These are phyloP conservation scores for Andrena chrysosceles DNA, from an alignment of 2,888 invertebrate genomes.

Conservation along the genomic window DNA sequence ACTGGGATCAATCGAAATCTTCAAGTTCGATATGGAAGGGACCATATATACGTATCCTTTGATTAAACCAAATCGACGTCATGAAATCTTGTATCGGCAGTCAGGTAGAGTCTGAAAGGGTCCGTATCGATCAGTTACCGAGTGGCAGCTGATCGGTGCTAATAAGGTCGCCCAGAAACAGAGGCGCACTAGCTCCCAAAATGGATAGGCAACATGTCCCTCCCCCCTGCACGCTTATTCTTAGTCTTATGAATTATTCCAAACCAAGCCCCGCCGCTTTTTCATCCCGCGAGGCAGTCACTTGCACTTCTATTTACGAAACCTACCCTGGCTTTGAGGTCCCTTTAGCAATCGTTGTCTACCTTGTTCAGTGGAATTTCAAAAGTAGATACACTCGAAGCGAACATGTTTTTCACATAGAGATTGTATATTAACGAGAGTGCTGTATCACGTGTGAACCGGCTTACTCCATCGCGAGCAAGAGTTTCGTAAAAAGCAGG, in stretches of 20 bases:
- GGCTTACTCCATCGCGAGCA: not conserved
- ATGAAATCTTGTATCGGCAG: not conserved
- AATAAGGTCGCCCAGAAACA: not conserved
- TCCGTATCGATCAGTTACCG: not conserved
- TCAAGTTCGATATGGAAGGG: conserved; percentile 91
- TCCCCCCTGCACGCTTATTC: not conserved
- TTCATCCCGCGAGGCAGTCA: not conserved
- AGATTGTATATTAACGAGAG: conserved; percentile 4
- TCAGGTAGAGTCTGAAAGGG: not conserved
- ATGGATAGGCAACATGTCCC: not conserved
- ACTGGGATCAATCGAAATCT: conserved; percentile 95
- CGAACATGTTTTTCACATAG: not conserved
- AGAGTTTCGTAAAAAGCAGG: conserved; percentile 40
- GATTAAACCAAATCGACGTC: conserved; percentile 1
- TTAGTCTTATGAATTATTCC: not conserved
- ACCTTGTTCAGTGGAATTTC: not conserved
- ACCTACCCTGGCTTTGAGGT: too few relatives aligned
- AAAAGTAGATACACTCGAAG: not conserved
- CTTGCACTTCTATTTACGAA: not conserved
- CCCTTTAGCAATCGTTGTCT: not conserved
- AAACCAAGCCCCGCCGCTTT: not conserved
- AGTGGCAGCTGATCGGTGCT: not conserved
- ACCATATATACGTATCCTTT: conserved; percentile 97
- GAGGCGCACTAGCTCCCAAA: not conserved
- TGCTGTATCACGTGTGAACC: conserved; percentile 32